Base-by-base conservation (phyloP, 2,888 invertebrate species). In the Camponotus fellah region DNA sequence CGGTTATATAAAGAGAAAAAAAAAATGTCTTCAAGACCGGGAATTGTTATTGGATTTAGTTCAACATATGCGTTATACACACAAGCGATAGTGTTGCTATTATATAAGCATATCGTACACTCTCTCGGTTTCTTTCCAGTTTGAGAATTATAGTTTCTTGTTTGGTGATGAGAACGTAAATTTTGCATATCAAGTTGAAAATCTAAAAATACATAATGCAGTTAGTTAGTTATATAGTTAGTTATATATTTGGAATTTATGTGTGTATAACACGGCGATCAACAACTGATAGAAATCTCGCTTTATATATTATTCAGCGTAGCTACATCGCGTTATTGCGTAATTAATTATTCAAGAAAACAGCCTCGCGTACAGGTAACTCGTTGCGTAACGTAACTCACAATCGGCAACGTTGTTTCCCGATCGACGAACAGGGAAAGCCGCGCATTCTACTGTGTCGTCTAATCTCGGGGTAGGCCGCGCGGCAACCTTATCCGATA, bases 401-500 rank as follows among this genome's bases (percentile, higher is more conserved):
- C 60, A 76, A 60, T 79, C 56, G 75, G 56, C 58, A 34, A 56
- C 72, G 26, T 40, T 69, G 74, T 46, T 26, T 37, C 32, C 69
- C 56, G 40, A 69, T 68, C 40, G 53, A 43, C 76, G 66, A 66
- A 49, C 69, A 77, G 77, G 69, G 40, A 53, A 53, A 32, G 69
- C 69, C 37, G 68, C 14, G 77, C 77, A n/a, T 56, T 77, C 69
- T 56, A 53, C 26, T 26, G 56, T 68, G 69, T 69, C 68, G 53
- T 77, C 77, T 77, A 69, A 72, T 21, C 62, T 53, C 46, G 66
- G 68, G 66, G 68, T 65, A 64, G 32, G 64, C 75, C 64, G 49
- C 64, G 49, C 43, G 74, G 56, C 71, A 76, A 83, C 76, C 83
- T 83, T 75, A 82, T 77, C 90, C 86, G 85, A 89, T 87, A 87